Evolutionary conservation across 2,113 vertebrate genomes (phyloP), one percentile per base, ranked within the genome.

Genomic region (Australoheros scitulus): DNA sequence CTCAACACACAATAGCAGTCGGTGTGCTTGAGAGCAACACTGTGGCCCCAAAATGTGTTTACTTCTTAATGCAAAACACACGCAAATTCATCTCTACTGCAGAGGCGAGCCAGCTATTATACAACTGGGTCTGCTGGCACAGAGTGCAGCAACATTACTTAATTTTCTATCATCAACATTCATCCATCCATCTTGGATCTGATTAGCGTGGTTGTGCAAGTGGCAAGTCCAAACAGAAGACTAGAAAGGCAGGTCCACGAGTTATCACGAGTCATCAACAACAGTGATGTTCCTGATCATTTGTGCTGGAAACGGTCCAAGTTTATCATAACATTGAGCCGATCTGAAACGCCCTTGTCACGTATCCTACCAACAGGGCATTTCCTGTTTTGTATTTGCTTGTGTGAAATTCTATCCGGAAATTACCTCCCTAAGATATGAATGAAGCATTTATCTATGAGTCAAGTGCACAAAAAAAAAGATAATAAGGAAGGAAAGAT

Each of bases 21-120:
- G 11, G 17, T 36, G 56, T 8, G 64, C 43, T 79, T 7, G 4
- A 4, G 7, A 32, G 15, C 26, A 83, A 68, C 59, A 52, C 18
- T 2, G 13, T 7, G 29, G 79, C 57, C 85, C 26, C 26, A 81
- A 85, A 90, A 56, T 24, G 61, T 2, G 38, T 87, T 41, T 75
- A 63, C 68, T 81, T 55, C 79, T 68, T 78, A 87, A 89, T 79
- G 70, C 82, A 84, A 83, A 82, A 75, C 77, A 77, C 11, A 34
- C n/a, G n/a, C 47, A 72, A 76, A 43, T 36, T 24, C 24, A 32
- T 43, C 52, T 70, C 20, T 82, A 47, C 29, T 59, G 47, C 56
- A 43, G 60, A 52, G 15, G 22, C n/a, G 11, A 5, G 70, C n/a
- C 78, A 68, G 84, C 41, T 36, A 76, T 87, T 87, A 87, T 22